These are phyloP conservation scores for Odocoileus virginianus DNA, from an alignment of 2,113 vertebrate species.

Conservation along the genomic window DNA sequence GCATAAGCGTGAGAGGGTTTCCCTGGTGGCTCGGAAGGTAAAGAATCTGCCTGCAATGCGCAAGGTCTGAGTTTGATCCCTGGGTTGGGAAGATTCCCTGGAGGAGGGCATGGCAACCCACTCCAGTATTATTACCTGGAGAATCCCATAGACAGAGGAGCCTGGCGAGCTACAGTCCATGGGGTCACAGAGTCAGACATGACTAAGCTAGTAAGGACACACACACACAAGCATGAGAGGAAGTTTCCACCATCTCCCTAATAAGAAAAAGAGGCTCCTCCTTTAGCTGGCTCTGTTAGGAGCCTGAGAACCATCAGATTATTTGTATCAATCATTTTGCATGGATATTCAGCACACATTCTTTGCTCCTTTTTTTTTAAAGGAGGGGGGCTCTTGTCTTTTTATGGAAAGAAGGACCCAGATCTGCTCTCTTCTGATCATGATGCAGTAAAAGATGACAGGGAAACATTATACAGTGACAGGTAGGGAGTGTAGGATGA, in stretches of 20 bases:
- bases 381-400: background rate
- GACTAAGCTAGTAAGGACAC: background rate
- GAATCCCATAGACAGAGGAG: background rate
- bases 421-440: background rate
- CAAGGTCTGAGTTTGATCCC: background rate
- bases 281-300: background rate
- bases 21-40: background rate
- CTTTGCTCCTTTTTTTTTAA: background rate
- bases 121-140: background rate
- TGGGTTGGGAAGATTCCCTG: background rate
- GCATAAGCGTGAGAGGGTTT: background rate
- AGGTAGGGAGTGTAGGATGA: background rate
- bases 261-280: background rate
- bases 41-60: background rate
- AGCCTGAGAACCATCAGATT: background rate
- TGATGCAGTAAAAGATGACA: background rate
- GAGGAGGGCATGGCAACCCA: background rate
- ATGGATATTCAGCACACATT: background rate
- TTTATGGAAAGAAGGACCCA: background rate
- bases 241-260: background rate
- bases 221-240: background rate
- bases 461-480: background rate
- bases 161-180: accelerated
- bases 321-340: background rate
- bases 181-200: background rate